Percentiles rank a stretch among this genome's conserved stretches.
These are phyloP conservation scores for Ostrea edulis DNA, from an alignment of 1,140 invertebrate species.

Conservation along the genomic window DNA sequence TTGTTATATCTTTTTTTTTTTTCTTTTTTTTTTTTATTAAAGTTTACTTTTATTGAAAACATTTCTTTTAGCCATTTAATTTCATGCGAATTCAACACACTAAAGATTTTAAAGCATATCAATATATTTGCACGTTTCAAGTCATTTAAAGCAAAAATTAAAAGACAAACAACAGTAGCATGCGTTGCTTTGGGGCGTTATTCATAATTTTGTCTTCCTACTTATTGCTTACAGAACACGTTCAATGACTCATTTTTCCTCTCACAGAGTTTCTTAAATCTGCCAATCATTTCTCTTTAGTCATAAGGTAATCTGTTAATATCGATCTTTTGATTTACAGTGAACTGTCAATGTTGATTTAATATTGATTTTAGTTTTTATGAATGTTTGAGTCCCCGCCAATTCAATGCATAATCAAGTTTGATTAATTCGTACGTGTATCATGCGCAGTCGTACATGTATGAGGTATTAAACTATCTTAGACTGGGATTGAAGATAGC, in stretches of 20 bases:
- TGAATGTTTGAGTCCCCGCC: too few relatives aligned
- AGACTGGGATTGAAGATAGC: too few relatives aligned
- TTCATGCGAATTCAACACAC: too few relatives aligned
- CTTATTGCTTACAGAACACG: background rate
- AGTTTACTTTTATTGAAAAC: too few relatives aligned
- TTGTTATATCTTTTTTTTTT: too few relatives aligned
- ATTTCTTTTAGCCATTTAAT: too few relatives aligned
- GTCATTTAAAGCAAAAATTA: background rate
- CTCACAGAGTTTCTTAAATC: background rate
- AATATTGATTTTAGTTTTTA: background rate
- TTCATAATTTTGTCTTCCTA: background rate
- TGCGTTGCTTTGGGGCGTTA: background rate
- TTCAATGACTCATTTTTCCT: background rate
- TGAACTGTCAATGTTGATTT: slow-evolving; percentile 4
- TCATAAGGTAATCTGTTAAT: slow-evolving; percentile 10
- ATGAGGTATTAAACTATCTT: too few relatives aligned
- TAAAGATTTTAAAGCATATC: background rate
- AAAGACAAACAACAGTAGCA: too few relatives aligned
- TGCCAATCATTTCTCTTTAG: slow-evolving; percentile 19
- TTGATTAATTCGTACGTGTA: too few relatives aligned
- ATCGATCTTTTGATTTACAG: slow-evolving; percentile 4
- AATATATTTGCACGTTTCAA: background rate
- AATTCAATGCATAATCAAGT: too few relatives aligned
- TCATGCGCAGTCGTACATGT: too few relatives aligned
- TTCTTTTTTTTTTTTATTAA: too few relatives aligned